Evolutionary conservation across 2,113 vertebrate species (phyloP).

Genomic region (Egretta garzetta): DNA sequence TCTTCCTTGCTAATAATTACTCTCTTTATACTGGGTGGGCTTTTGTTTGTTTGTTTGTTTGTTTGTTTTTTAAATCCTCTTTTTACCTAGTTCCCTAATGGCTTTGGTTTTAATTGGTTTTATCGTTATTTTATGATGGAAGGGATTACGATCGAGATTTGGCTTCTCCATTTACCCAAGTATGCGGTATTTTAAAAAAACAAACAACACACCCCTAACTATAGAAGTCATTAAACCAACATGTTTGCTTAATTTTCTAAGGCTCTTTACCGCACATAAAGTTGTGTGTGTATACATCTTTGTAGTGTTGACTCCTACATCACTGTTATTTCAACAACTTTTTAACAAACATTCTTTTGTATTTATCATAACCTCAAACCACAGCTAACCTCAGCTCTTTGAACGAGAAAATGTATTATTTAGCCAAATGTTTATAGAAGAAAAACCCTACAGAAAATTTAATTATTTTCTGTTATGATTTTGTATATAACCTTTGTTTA

Average conservation of each 20-base stretch:
- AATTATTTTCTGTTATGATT: not conserved
- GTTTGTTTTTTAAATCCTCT: not conserved
- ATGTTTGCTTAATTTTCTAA: not conserved
- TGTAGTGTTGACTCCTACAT: not conserved
- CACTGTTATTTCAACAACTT: not conserved
- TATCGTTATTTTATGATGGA: not conserved
- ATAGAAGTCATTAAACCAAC: not conserved
- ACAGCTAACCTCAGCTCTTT: not conserved
- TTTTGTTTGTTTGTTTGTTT: not conserved
- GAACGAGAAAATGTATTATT: not conserved
- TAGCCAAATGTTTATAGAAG: not conserved
- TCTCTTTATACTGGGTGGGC: not conserved
- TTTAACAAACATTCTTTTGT: not conserved
- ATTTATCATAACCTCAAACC: not conserved
- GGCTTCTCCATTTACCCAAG: not conserved
- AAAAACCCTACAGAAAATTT: not conserved
- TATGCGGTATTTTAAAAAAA: not conserved
- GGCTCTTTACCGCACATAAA: not conserved
- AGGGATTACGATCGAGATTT: not conserved
- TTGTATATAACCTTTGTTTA: slow-evolving; percentile 23
- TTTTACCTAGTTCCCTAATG: not conserved
- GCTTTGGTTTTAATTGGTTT: not conserved
- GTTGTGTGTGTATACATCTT: not conserved
- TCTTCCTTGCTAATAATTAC: not conserved
- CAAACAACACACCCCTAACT: not conserved